Evolutionary conservation across 2,797 vertebrate species (phyloP).

Genomic region (Acrocephalus scirpaceus): DNA sequence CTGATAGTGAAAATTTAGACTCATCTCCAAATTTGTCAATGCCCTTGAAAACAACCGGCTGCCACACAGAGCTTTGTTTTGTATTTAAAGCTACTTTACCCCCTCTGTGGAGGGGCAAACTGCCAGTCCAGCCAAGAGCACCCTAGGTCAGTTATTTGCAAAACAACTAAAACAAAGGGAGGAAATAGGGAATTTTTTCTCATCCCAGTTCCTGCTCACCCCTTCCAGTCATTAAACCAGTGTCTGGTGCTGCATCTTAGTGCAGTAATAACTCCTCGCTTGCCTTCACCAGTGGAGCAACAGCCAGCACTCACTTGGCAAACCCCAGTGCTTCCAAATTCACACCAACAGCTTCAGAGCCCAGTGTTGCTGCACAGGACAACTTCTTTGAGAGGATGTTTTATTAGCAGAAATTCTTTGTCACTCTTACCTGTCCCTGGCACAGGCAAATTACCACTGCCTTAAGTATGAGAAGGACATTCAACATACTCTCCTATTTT

Average conservation of each 20-base stretch:
- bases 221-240: background rate
- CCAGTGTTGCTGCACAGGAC: background rate
- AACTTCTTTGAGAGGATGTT: background rate
- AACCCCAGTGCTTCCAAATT: background rate
- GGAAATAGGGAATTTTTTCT: background rate
- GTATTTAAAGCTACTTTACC: background rate
- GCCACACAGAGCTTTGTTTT: background rate
- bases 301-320: background rate
- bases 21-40: background rate
- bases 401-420: background rate
- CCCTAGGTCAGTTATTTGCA: background rate
- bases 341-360: background rate
- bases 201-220: background rate
- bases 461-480: background rate
- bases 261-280: background rate
- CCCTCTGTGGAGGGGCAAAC: background rate
- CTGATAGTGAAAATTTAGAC: background rate
- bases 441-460: background rate
- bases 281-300: background rate
- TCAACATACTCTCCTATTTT: background rate
- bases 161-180: background rate
- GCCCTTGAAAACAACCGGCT: background rate
- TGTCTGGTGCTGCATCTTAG: background rate
- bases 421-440: background rate
- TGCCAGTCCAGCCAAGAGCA: background rate